A percentile compares a stretch with the other conserved stretches of the same genome.
These are phyloP conservation scores for Aegithalos caudatus DNA, from an alignment of 2,113 vertebrate species.

Conservation along the genomic window DNA sequence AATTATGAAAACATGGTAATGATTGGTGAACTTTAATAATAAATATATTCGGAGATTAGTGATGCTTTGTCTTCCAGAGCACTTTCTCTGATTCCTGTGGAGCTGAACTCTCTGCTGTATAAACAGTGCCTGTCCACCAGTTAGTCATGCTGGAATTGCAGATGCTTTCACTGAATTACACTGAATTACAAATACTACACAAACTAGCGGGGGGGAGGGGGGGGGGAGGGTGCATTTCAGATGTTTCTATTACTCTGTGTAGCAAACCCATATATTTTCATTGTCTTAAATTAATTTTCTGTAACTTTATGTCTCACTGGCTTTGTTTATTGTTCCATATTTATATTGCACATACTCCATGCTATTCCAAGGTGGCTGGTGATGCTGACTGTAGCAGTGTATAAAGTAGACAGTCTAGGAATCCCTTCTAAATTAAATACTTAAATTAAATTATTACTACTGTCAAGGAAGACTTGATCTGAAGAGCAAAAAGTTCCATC, in stretches of 20 bases:
- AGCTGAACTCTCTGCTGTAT: not conserved
- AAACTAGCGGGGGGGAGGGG: not conserved
- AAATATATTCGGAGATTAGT: not conserved
- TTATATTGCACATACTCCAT: not conserved
- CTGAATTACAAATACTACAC: not conserved
- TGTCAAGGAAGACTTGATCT: not conserved
- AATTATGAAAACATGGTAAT: not conserved
- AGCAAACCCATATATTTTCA: not conserved
- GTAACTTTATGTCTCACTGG: not conserved
- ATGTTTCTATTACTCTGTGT: not conserved
- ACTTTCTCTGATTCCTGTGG: not conserved
- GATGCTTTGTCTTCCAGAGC: not conserved
- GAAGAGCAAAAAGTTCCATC: not conserved
- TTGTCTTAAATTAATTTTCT: not conserved
- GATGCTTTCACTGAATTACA: not conserved
- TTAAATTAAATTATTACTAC: not conserved
- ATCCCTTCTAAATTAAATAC: not conserved
- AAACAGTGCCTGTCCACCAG: not conserved
- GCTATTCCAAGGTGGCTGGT: not conserved
- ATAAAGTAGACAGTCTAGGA: not conserved
- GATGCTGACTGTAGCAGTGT: not conserved
- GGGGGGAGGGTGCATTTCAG: not conserved
- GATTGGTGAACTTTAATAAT: not conserved
- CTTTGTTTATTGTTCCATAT: not conserved
- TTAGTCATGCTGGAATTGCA: rapidly evolving